Conservation (phyloP, 2,113 vertebrate species). For the Macaca mulatta region DNA sequence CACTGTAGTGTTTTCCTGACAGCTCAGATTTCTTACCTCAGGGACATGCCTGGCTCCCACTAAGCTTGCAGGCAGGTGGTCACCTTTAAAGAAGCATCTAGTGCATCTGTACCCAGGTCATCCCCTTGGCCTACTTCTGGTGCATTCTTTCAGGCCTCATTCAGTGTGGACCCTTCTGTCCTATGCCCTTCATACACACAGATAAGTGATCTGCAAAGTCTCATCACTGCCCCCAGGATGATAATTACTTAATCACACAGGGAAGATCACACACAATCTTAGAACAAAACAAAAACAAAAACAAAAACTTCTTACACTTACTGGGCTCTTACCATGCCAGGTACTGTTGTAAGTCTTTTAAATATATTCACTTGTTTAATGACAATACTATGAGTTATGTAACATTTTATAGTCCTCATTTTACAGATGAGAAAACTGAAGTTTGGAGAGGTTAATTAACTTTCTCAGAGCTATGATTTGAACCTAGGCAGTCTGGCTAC, state of each 20-base stretch:
- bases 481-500: neutral
- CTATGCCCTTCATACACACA: neutral
- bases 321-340: neutral
- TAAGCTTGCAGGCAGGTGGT: neutral
- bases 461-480: neutral
- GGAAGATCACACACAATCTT: neutral
- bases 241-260: neutral
- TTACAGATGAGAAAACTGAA: neutral
- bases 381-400: neutral
- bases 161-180: neutral
- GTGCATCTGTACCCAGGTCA: neutral
- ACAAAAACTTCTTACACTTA: neutral
- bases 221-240: neutral
- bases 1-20: neutral
- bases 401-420: neutral
- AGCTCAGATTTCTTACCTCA: neutral
- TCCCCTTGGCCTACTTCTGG: neutral
- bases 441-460: neutral
- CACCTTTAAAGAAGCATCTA: slow-evolving; percentile 8
- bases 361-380: neutral
- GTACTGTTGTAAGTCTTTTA: neutral
- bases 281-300: no score
- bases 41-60: neutral
- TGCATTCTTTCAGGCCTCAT: neutral
- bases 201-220: neutral